Evolutionary conservation across 92 coral and sea anemone species (phyloP).

Genomic region (Heliopora coerulea): DNA sequence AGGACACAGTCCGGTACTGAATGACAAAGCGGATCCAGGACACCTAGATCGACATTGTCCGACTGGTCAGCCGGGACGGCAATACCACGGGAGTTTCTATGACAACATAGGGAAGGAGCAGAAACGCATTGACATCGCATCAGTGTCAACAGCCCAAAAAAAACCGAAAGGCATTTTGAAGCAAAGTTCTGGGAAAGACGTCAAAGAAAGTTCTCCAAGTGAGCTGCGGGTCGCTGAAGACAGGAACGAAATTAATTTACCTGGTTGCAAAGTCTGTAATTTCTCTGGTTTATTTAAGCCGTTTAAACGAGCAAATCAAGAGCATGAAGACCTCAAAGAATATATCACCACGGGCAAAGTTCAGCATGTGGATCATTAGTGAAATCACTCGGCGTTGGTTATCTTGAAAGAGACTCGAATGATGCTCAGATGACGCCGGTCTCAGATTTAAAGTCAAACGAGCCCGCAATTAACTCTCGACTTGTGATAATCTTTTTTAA

Average conservation of each 20-base stretch:
- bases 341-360: not conserved
- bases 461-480: no score
- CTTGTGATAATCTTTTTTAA: no score
- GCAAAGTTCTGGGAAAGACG: slow-evolving; percentile 1
- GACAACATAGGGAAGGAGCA: not conserved
- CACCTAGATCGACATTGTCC: not conserved
- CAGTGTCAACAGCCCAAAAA: not conserved
- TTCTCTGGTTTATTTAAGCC: slow-evolving; percentile 45
- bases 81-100: slow-evolving; percentile 1
- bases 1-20: slow-evolving; percentile 5
- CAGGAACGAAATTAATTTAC: not conserved
- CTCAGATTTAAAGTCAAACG: no score
- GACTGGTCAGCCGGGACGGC: not conserved
- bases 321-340: not conserved
- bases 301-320: not conserved
- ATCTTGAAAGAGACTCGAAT: no score
- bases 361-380: no score
- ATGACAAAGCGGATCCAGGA: slow-evolving; percentile 29
- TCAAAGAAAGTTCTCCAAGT: not conserved
- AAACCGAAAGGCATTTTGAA: slow-evolving; percentile 37
- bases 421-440: no score
- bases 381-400: no score
- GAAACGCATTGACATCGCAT: slow-evolving; percentile 5
- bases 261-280: slow-evolving; percentile 35
- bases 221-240: not conserved